Evolutionary conservation across 2,797 vertebrate species (phyloP).

Genomic region (Cichlasoma orientale): DNA sequence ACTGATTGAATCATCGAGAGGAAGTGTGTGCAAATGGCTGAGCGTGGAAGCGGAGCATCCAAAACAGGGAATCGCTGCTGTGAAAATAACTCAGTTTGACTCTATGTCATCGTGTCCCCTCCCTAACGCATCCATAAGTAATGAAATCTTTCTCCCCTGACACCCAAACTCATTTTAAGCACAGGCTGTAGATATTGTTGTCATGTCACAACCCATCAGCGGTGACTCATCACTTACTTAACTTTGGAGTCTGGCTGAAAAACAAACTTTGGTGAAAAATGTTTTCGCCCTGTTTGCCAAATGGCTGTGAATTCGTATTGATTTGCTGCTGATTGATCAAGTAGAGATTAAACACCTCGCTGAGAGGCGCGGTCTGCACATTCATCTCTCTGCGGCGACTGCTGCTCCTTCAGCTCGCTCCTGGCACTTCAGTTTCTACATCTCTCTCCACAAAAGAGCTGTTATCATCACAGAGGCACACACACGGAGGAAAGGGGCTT

Average conservation of each 20-base stretch:
- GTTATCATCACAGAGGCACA: conserved; percentile 18
- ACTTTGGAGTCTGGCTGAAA: conserved; percentile 15
- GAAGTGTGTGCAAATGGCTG: neutral
- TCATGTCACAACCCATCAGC: conserved; percentile 26
- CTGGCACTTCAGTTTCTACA: neutral
- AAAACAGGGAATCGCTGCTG: neutral
- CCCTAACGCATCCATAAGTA: neutral
- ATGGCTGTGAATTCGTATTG: conserved; percentile 4
- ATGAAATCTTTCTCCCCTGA: conserved; percentile 13
- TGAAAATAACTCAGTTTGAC: conserved; percentile 19
- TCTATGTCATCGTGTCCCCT: neutral
- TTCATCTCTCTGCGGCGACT: neutral
- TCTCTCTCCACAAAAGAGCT: conserved; percentile 11
- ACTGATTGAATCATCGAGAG: conserved; percentile 18
- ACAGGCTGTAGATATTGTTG: conserved; percentile 5
- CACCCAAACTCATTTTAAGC: conserved; percentile 24
- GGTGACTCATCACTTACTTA: conserved; percentile 6
- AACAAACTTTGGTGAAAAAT: conserved; percentile 21
- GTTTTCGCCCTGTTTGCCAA: conserved; percentile 16
- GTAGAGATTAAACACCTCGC: conserved; percentile 2
- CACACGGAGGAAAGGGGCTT: neutral
- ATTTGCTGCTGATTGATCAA: conserved; percentile 38
- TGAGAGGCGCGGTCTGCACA: neutral
- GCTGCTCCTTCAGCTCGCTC: neutral
- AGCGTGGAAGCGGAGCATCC: neutral